These are phyloP conservation scores for Lymantria dispar DNA, from an alignment of 2,888 invertebrate genomes.

Conservation along the genomic window DNA sequence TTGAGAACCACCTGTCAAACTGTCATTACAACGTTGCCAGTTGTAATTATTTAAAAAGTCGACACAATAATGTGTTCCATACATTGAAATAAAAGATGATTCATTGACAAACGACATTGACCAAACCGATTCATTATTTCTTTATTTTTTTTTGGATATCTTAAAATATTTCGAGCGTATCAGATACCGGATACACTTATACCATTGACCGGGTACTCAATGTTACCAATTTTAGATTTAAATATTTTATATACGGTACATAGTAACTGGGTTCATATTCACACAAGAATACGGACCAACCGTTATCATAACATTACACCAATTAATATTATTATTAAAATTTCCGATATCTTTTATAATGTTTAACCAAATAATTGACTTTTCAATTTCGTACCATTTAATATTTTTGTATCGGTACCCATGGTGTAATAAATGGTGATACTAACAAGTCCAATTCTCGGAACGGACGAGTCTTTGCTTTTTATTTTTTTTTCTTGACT, in stretches of 20 bases:
- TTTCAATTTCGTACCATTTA: constrained; percentile 49
- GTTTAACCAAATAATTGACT: constrained; percentile 44
- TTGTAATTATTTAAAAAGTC: constrained; percentile 24
- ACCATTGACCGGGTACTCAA: constrained; percentile 12
- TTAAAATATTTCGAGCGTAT: constrained; percentile 14
- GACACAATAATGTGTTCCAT: constrained; percentile 13
- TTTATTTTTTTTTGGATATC: constrained; percentile 16
- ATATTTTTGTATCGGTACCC: constrained; percentile 47
- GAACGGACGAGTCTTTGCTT: constrained; percentile 56
- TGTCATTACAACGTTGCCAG: constrained; percentile 18
- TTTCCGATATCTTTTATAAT: constrained; percentile 30
- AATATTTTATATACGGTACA: constrained; percentile 27
- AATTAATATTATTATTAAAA: constrained; percentile 23
- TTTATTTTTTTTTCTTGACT: constrained; percentile 45
- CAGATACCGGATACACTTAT: constrained; percentile 19
- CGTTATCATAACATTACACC: constrained; percentile 17
- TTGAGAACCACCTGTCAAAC: constrained; percentile 26
- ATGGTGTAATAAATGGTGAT: constrained; percentile 74
- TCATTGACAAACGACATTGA: constrained; percentile 24
- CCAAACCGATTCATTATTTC: constrained; percentile 17
- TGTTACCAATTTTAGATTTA: constrained; percentile 18
- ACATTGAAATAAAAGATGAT: constrained; percentile 22
- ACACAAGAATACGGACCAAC: constrained; percentile 20
- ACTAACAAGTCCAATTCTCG: constrained; percentile 70
- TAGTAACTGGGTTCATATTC: constrained; percentile 13